These are phyloP conservation scores for Heterotilapia buettikoferi DNA, from an alignment of 2,113 vertebrate species.

Conservation along the genomic window DNA sequence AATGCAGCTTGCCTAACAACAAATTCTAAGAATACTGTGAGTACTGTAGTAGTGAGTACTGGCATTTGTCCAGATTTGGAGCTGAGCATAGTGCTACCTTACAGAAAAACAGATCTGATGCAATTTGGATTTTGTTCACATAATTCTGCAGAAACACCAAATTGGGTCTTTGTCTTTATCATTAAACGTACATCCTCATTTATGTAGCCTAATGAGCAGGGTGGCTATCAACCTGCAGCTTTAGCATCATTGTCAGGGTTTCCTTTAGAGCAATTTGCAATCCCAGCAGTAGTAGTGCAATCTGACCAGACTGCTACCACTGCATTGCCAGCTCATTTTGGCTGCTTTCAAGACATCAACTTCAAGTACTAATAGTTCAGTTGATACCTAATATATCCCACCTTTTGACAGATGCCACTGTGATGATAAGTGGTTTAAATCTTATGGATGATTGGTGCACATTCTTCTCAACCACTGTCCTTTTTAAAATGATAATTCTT, in stretches of 20 bases:
- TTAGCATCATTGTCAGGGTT: neutral
- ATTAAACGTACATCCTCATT: neutral
- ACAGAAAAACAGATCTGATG: neutral
- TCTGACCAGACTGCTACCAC: neutral
- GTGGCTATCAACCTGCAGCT: neutral
- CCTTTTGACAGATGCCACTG: neutral
- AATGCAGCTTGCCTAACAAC: neutral
- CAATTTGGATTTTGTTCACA: neutral
- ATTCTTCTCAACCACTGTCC: neutral
- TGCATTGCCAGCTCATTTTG: neutral
- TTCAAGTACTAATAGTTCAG: neutral
- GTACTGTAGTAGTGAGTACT: neutral
- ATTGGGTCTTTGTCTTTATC: neutral
- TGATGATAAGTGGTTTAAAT: neutral
- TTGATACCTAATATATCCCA: neutral
- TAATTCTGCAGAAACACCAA: neutral
- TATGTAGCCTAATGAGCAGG: neutral
- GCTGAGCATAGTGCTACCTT: neutral
- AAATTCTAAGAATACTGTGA: neutral
- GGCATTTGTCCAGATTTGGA: neutral
- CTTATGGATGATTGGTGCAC: neutral
- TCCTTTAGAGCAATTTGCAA: neutral
- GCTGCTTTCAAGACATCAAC: neutral
- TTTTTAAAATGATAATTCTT: accelerated
- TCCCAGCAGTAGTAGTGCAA: neutral